Evolutionary conservation across 2,888 invertebrate species (phyloP).

Genomic region (Euspilapteryx auroguttella): DNA sequence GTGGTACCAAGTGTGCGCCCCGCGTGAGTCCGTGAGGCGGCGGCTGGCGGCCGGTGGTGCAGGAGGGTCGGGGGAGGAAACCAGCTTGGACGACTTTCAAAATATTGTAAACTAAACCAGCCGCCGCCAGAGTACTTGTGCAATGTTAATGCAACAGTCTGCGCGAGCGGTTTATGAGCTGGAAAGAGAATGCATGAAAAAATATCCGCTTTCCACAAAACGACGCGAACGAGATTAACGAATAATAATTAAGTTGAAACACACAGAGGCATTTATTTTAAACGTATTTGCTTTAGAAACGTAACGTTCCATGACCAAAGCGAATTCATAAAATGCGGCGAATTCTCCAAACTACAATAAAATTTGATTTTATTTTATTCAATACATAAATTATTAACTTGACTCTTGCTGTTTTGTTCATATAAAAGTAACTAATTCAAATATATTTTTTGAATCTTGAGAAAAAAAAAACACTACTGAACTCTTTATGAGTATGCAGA

Average conservation of each 20-base stretch:
- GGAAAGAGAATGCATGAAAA: conserved; percentile 4
- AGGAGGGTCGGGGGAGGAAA: conserved; percentile 4
- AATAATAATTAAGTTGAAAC: neutral
- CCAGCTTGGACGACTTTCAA: conserved; percentile 13
- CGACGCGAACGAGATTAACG: neutral
- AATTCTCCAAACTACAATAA: too few relatives aligned
- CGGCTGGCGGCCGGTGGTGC: neutral
- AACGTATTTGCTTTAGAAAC: too few relatives aligned
- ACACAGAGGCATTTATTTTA: neutral
- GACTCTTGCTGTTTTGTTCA: too few relatives aligned
- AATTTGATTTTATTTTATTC: too few relatives aligned
- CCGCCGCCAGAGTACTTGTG: conserved; percentile 6
- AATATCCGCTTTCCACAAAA: conserved; percentile 2
- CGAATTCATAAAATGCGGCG: too few relatives aligned
- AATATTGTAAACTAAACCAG: conserved; percentile 11
- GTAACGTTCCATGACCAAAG: too few relatives aligned
- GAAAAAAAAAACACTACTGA: too few relatives aligned
- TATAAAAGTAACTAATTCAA: too few relatives aligned
- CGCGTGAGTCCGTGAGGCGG: conserved; percentile 8
- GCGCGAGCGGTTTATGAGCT: conserved; percentile 3
- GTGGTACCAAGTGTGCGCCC: conserved; percentile 16
- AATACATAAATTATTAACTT: too few relatives aligned
- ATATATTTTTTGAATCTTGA: too few relatives aligned
- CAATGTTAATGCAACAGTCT: conserved; percentile 6
- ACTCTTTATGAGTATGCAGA: too few relatives aligned